Evolutionary conservation across 1,140 invertebrate genomes (phyloP), one percentile per base, ranked within the genome.

Genomic region (Pentalonia nigronervosa): DNA sequence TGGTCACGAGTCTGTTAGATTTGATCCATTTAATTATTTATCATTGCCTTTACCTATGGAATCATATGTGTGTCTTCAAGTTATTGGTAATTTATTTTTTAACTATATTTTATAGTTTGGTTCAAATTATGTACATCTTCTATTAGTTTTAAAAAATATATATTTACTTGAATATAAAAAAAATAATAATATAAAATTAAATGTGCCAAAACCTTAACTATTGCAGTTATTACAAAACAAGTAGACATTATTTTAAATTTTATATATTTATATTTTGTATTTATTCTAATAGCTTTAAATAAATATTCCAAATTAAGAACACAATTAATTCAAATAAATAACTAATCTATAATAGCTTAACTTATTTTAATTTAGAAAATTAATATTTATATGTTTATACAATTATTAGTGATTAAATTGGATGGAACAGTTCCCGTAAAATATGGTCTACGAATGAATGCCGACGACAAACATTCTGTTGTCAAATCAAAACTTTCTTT

Each of bases 1-100:
- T 95, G 96, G 96, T 30, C 97, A 97, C 94, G 97, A 97, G 94
- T 98, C 97, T 94, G 97, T 98, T 53, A 96, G 97, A 50, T 99
- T 98, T 95, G 98, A 98, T 96, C 97, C 98, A 7, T 98, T 98
- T 95, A 98, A 97, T 95, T 97, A 98, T 95, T 96, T 98, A 36
- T 98, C 97, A 94, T 95, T 99, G 94, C 98, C 98, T 88, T 95
- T 98, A 94, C 98, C 98, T 8, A 97, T 98, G 95, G 97, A 98
- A 95, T 97, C 94, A 87, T 97, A 96, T 94, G 96, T 97, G 45
- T 96, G 97, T 94, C 95, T 97, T 94, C 97, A 98, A 95, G 96
- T 98, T 83, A 95, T 97, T 94, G 97, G 97, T 97, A 95, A 95
- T 95, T 95, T 53, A 25, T 41, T 9, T 60, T 56, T 48, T 84